A percentile compares a stretch with the other conserved stretches of the same genome.
phyloP scores from a whole-genome alignment of 1,140 invertebrate genomes.

The Tetramorium alpestre region DNA sequence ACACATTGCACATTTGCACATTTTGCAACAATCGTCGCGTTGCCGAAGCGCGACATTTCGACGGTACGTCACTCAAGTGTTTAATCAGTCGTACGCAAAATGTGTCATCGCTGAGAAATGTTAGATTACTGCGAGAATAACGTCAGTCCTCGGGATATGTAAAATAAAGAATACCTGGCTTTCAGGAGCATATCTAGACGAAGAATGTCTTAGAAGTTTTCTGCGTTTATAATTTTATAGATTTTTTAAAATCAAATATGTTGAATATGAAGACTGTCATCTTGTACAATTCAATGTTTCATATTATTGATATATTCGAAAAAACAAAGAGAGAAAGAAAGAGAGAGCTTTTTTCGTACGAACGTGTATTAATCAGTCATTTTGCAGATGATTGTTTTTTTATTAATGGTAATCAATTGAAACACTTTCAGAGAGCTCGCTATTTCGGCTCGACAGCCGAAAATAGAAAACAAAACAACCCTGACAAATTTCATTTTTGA shows the following conservation, averaged over 20 bases:
- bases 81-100: conserved; percentile 35
- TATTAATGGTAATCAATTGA: conserved; percentile 13
- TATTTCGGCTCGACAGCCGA: background rate
- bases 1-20: conserved; percentile 29
- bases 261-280: background rate
- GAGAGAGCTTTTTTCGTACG: background rate
- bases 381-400: conserved; percentile 12
- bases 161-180: background rate
- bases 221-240: background rate
- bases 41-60: conserved; percentile 5
- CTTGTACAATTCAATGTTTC: background rate
- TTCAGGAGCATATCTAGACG: background rate
- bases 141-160: background rate
- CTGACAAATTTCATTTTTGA: conserved; percentile 51
- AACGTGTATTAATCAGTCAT: background rate
- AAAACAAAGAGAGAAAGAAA: background rate
- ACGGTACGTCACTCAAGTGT: conserved; percentile 12
- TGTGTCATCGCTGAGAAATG: background rate
- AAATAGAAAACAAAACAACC: background rate
- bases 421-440: background rate
- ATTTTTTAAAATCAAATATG: background rate
- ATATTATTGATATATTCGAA: background rate
- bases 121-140: background rate
- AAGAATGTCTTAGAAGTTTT: background rate
- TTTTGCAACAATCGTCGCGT: conserved; percentile 39